Percentiles rank a stretch among this genome's conserved stretches.
These are phyloP conservation scores for Amphilophus citrinellus DNA, from an alignment of 2,113 vertebrate genomes.

Conservation along the genomic window DNA sequence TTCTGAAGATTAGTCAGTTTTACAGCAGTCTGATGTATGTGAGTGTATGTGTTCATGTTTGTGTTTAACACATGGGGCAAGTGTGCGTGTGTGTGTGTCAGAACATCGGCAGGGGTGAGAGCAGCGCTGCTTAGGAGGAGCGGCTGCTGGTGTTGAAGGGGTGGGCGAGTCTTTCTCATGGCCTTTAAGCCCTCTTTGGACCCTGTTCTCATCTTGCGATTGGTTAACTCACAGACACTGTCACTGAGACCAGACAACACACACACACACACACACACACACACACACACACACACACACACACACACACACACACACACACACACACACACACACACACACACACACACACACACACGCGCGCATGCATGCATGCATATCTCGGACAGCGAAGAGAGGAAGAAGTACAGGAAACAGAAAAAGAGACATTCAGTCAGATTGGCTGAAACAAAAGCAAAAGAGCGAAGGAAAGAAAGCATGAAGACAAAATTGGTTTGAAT, in stretches of 20 bases:
- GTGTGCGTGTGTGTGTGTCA: conserved; percentile 52
- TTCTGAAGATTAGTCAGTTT: conserved; percentile 1
- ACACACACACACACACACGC: conserved; percentile 42
- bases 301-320: conserved; percentile 53
- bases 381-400: neutral
- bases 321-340: conserved; percentile 53
- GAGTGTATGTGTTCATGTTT: conserved; percentile 38
- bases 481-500: conserved; percentile 45
- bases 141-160: conserved; percentile 58
- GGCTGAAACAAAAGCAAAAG: neutral
- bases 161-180: conserved; percentile 79
- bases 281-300: conserved; percentile 27
- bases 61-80: conserved; percentile 53
- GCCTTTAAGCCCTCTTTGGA: conserved; percentile 74
- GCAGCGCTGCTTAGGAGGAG: conserved; percentile 63
- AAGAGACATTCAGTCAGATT: neutral
- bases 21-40: neutral
- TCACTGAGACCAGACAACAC: conserved; percentile 68
- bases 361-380: conserved; percentile 30
- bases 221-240: conserved; percentile 73
- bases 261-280: conserved; percentile 45
- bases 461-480: neutral
- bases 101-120: conserved; percentile 69
- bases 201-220: conserved; percentile 62
- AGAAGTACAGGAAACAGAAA: neutral